Conservation (phyloP, 2,113 vertebrate species). For the Cyprinodon variegatus region DNA sequence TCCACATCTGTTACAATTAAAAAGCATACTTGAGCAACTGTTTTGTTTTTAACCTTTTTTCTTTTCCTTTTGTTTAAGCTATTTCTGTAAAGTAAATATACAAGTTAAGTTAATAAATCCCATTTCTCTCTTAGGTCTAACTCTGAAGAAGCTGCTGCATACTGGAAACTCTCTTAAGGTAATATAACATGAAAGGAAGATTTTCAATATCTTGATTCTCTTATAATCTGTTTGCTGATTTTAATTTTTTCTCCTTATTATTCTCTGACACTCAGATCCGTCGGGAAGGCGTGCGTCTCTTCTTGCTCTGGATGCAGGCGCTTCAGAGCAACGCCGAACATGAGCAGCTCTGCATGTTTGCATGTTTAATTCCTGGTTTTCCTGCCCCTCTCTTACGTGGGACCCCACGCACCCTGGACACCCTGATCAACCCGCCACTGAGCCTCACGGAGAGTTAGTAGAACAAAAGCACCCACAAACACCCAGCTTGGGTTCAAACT, state of each 20-base stretch:
- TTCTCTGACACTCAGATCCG: slow-evolving; percentile 86
- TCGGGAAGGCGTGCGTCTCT: slow-evolving; percentile 94
- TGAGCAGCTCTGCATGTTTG: slow-evolving; percentile 97
- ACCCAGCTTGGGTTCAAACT: not conserved
- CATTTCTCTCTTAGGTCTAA: slow-evolving; percentile 83
- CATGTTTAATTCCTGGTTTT: slow-evolving; percentile 97
- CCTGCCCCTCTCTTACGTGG: slow-evolving; percentile 89
- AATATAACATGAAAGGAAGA: slow-evolving; percentile 30
- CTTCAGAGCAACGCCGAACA: slow-evolving; percentile 92
- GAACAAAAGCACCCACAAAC: slow-evolving; percentile 12
- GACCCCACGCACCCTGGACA: slow-evolving; percentile 92
- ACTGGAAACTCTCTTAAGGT: slow-evolving; percentile 99
- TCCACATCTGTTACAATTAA: not conserved
- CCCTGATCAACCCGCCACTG: slow-evolving; percentile 92
- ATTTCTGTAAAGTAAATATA: not conserved
- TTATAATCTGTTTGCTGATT: not conserved
- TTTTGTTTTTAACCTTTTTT: not conserved
- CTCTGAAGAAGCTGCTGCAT: slow-evolving; percentile 98
- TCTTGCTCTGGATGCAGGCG: slow-evolving; percentile 97
- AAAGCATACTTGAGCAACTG: not conserved
- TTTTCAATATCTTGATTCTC: not conserved
- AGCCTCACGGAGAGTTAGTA: slow-evolving; percentile 93
- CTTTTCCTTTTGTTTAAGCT: not conserved
- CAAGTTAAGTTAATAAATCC: not conserved
- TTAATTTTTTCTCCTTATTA: too few species aligned